A percentile compares a stretch with the other conserved stretches of the same genome.
Conservation (phyloP, 2,888 invertebrate genomes). For the Chymomyza amoena region DNA sequence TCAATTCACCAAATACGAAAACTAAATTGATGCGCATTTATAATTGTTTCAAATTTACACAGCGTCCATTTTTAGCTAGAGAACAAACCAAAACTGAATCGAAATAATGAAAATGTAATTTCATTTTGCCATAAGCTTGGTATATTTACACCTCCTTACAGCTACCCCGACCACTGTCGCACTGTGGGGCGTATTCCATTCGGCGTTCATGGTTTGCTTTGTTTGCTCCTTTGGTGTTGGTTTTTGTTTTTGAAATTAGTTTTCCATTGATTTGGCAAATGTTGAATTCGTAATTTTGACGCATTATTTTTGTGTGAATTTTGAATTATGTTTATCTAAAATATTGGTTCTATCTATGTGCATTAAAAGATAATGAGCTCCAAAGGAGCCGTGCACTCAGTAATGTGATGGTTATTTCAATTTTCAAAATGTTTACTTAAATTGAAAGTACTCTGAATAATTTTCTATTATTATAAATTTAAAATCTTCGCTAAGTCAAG, state of each 20-base stretch:
- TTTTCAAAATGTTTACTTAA: too few relatives aligned
- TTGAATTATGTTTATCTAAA: conserved; percentile 56
- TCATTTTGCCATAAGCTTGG: conserved; percentile 50
- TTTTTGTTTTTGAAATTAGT: conserved; percentile 66
- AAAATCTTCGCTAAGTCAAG: too few relatives aligned
- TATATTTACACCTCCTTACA: conserved; percentile 34
- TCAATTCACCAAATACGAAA: conserved; percentile 23
- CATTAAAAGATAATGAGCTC: conserved; percentile 67
- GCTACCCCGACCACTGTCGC: neutral
- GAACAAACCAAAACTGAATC: conserved; percentile 18
- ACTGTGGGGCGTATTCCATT: neutral
- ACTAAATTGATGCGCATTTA: conserved; percentile 67
- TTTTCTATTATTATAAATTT: too few relatives aligned
- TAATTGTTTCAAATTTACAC: conserved; percentile 54
- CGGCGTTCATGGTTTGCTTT: conserved; percentile 35
- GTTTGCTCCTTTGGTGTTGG: conserved; percentile 32
- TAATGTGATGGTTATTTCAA: neutral
- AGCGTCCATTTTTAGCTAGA: conserved; percentile 39
- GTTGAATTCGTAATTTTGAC: conserved; percentile 74
- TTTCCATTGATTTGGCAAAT: conserved; percentile 72
- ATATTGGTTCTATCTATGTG: conserved; percentile 12
- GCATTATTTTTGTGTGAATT: conserved; percentile 73
- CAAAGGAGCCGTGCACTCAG: neutral
- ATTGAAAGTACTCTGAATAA: neutral
- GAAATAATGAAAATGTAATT: conserved; percentile 72